These are phyloP conservation scores for Dastarcus helophoroides DNA, from an alignment of 2,888 invertebrate genomes.

Conservation along the genomic window DNA sequence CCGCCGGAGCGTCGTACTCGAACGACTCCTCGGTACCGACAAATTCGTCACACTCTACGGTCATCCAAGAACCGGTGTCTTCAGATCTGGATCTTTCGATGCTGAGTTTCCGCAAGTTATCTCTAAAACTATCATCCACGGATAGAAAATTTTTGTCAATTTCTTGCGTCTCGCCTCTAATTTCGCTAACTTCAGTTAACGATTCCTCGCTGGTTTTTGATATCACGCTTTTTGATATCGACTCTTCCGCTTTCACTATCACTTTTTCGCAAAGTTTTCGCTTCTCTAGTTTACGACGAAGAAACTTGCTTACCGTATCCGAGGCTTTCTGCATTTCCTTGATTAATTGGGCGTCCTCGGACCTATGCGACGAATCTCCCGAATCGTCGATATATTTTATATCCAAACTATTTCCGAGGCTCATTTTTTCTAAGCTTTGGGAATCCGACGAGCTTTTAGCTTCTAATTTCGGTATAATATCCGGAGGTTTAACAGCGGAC, in stretches of 20 bases:
- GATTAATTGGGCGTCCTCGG: constrained; percentile 32
- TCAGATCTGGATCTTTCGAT: constrained; percentile 49
- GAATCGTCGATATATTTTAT: constrained; percentile 37
- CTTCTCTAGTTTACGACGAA: constrained; percentile 30
- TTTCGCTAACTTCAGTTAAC: constrained; percentile 52
- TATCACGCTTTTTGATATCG: constrained; percentile 22
- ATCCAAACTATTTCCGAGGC: constrained; percentile 35
- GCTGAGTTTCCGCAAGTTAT: constrained; percentile 38
- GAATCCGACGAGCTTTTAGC: constrained; percentile 36
- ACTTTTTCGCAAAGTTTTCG: constrained; percentile 18
- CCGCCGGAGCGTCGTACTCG: constrained; percentile 36
- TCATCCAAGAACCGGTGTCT: constrained; percentile 57
- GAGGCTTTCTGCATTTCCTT: constrained; percentile 33
- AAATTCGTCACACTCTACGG: constrained; percentile 55
- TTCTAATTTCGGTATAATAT: constrained; percentile 31
- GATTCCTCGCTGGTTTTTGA: constrained; percentile 56
- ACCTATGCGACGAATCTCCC: constrained; percentile 34
- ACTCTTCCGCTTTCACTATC: constrained; percentile 38
- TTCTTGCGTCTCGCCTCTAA: constrained; percentile 36
- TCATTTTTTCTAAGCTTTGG: constrained; percentile 31
- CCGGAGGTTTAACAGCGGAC: constrained; percentile 31
- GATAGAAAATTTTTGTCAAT: constrained; percentile 40
- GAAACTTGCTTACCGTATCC: constrained; percentile 29
- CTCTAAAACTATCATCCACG: constrained; percentile 40
- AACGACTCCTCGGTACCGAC: constrained; percentile 54